Evolutionary conservation across 2,113 vertebrate species (phyloP), one percentile per base, ranked within the genome.

Genomic region (Misgurnus mizolepis): DNA sequence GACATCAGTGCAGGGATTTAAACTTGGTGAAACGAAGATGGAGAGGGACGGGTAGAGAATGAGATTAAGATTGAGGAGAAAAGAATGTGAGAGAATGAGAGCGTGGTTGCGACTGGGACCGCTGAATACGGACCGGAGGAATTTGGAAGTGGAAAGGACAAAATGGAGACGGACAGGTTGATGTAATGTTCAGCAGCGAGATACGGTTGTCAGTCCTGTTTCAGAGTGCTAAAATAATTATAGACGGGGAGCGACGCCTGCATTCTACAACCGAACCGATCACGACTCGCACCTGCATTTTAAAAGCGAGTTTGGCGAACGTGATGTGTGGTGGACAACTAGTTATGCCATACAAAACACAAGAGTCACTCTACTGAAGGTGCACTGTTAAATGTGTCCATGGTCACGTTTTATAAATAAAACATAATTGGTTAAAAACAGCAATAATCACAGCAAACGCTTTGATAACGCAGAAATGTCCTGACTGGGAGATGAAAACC

Each of bases 41-140:
- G 73, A 27, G 4, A 43, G 17, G 58, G 50, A 34, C 27, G 27
- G 3, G 34, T 40, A 41, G 18, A 39, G 34, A n/a, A 50, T 39
- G 74, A 10, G 45, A 14, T 18, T 39, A n/a, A 53, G 34, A 77
- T 14, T 39, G 61, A 10, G 45, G 15, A 41, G 39, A 39, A 53
- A 39, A 49, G 41, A 75, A 11, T 47, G 43, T 47, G 45, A 77
- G 62, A 66, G 50, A 50, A 39, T 45, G 67, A 71, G 47, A 43
- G 66, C 8, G 67, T 69, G 75, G 14, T 60, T 39, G 61, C 66
- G 62, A 77, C 3, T 3, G n/a, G 11, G 74, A 66, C 27, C 7
- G 43, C 41, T 62, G 73, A 12, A 50, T 62, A 73, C 14, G 40
- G 68, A 56, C 50, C 5, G n/a, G 22, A 64, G 22, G 60, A 64